Evolutionary conservation across 2,888 invertebrate genomes (phyloP), one percentile per base, ranked within the genome.

Genomic region (Parnassius apollo): DNA sequence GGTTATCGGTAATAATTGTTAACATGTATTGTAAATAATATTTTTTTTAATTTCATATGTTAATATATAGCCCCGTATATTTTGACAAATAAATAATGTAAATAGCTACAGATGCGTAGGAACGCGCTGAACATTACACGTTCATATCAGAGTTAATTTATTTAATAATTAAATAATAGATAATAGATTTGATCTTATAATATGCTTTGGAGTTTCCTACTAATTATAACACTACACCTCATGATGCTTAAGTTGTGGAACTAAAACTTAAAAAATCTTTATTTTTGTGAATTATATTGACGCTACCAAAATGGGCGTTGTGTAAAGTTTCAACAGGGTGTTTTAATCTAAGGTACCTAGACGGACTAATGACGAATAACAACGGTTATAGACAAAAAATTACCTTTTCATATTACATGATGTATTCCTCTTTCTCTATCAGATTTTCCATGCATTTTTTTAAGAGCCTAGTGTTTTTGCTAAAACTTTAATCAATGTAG

Each of bases 291-390:
- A 65, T 71, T 73, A 71, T 70, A 71, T 69, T 75, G 56, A 42
- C 65, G 73, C 69, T 68, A 67, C 70, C 72, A 73, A 71, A 18
- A 70, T 69, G 69, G 76, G 75, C 75, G 75, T 74, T 78, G 13
- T 73, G 77, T 74, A 73, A 81, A 69, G 73, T 82, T 80, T 82
- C 87, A 35, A 91, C 91, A 91, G 91, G 91, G 91, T 91, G 87
- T 85, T 86, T 85, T 85, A 85, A 86, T 83, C 81, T 91, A 90
- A 89, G 90, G 80, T 91, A 18, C 18, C 18, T 18, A 91, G 89
- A 80, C 76, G 90, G 89, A 80, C 76, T 86, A 87, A 89, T 87
- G 84, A 80, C 70, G 78, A 83, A 66, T 68, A 64, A 66, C 69
- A 69, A 72, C 68, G 65, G 69, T 69, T 66, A 67, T 67, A 64